Evolutionary conservation across 1,140 invertebrate species (phyloP), one percentile per base, ranked within the genome.

Genomic region (Holcopasites calliopsidis): DNA sequence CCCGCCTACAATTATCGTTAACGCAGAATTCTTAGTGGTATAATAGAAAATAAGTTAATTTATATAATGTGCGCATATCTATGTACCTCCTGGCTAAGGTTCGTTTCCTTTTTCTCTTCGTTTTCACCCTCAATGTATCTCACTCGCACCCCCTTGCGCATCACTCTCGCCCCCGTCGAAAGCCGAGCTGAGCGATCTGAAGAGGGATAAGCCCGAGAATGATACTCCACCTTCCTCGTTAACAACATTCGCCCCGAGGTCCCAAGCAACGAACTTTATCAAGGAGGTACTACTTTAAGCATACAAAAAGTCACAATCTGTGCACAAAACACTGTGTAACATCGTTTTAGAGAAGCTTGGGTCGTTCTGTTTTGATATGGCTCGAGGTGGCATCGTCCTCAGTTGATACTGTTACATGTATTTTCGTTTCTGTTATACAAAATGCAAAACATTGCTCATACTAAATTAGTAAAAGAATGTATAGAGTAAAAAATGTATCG

Each of bases 221-320:
- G n/a, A n/a, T n/a, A n/a, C n/a, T n/a, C n/a, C n/a, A n/a, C n/a
- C n/a, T n/a, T n/a, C n/a, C n/a, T n/a, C n/a, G n/a, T n/a, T n/a
- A n/a, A n/a, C n/a, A n/a, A n/a, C n/a, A n/a, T n/a, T n/a, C n/a
- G n/a, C n/a, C n/a, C n/a, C n/a, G n/a, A n/a, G n/a, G n/a, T n/a
- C n/a, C n/a, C n/a, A n/a, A n/a, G n/a, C n/a, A n/a, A n/a, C n/a
- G n/a, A n/a, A n/a, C n/a, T n/a, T n/a, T n/a, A n/a, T n/a, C n/a
- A n/a, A n/a, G n/a, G n/a, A n/a, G n/a, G n/a, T n/a, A n/a, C n/a
- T n/a, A n/a, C n/a, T 69, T 64, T 21, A 68, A 79, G 69, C 42
- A 50, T 54, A 47, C 60, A 35, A 68, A 62, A 79, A 44, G 66
- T 40, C 60, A 74, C 44, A 79, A 79, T 80, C 49, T 70, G 71